Evolutionary conservation across 2,113 vertebrate genomes (phyloP).

Genomic region (Gallinago paraguaiae): DNA sequence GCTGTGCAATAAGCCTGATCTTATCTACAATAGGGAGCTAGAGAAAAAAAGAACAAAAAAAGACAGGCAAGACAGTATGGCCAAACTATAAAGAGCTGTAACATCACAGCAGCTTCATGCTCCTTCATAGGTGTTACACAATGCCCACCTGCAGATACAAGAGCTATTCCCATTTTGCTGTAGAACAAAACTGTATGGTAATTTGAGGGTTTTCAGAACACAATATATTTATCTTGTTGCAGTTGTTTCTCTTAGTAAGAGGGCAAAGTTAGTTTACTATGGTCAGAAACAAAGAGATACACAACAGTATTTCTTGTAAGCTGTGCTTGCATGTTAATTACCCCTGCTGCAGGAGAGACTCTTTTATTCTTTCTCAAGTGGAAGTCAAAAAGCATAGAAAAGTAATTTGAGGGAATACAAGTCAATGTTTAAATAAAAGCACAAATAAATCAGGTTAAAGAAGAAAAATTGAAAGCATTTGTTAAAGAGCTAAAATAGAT

Average conservation of each 20-base stretch:
- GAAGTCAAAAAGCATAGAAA: neutral
- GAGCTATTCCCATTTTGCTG: neutral
- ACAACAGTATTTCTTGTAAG: neutral
- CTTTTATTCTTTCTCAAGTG: neutral
- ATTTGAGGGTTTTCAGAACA: neutral
- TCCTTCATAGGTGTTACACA: fast-evolving
- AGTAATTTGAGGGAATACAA: neutral
- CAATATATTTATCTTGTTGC: neutral
- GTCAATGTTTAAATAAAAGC: neutral
- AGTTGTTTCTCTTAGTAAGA: neutral
- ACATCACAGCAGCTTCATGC: neutral
- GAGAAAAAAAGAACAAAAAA: neutral
- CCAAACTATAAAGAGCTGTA: neutral
- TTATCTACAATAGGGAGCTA: slow-evolving; percentile 91
- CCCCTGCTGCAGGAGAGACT: neutral
- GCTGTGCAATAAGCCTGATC: slow-evolving; percentile 92
- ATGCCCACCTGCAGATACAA: neutral
- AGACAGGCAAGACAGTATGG: neutral
- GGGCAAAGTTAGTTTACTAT: neutral
- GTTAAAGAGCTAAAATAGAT: neutral
- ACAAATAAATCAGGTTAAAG: neutral
- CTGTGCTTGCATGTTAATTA: neutral
- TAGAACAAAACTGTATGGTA: neutral
- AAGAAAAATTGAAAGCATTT: neutral
- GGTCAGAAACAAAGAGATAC: neutral